Evolutionary conservation across 2,888 invertebrate species (phyloP).

Genomic region (Melinaea marsaeus): DNA sequence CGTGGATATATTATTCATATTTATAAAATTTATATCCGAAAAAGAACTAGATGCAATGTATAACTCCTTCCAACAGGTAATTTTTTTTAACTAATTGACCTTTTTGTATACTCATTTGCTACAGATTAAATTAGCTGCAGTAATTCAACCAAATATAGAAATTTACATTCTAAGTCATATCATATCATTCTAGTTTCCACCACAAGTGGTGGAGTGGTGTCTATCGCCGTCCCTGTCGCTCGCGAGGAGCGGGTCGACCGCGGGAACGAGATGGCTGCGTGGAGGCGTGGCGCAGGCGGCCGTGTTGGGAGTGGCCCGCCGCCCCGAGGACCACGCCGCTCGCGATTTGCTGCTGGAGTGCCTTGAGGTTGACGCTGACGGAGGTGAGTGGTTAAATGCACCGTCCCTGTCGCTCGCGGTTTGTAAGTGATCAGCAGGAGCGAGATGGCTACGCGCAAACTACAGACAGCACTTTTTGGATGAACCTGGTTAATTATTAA

Average conservation of each 20-base stretch:
- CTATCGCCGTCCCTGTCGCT: conserved; percentile 57
- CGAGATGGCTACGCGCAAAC: too few species aligned
- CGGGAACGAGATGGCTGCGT: conserved; percentile 32
- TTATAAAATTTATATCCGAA: conserved; percentile 74
- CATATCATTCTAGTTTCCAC: conserved; percentile 42
- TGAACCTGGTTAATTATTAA: too few species aligned
- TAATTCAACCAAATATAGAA: too few species aligned
- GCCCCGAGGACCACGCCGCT: conserved; percentile 16
- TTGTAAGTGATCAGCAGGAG: too few species aligned
- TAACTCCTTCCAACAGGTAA: conserved; percentile 76
- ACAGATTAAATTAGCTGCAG: too few species aligned
- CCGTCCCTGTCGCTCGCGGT: too few species aligned
- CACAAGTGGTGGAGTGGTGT: conserved; percentile 56
- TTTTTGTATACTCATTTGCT: too few species aligned
- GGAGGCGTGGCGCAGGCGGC: conserved; percentile 60
- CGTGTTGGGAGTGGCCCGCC: conserved; percentile 23
- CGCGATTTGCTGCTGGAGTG: conserved; percentile 37
- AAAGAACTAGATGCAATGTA: conserved; percentile 76
- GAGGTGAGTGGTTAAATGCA: conserved; percentile 28
- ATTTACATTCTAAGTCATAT: neutral
- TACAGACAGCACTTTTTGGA: too few species aligned
- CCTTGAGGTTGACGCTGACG: conserved; percentile 30
- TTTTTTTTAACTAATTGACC: neutral
- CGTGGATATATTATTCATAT: conserved; percentile 80
- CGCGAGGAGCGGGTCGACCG: conserved; percentile 63